phyloP scores from a whole-genome alignment of 2,797 vertebrate genomes.

The Tauraco hartlaubi region DNA sequence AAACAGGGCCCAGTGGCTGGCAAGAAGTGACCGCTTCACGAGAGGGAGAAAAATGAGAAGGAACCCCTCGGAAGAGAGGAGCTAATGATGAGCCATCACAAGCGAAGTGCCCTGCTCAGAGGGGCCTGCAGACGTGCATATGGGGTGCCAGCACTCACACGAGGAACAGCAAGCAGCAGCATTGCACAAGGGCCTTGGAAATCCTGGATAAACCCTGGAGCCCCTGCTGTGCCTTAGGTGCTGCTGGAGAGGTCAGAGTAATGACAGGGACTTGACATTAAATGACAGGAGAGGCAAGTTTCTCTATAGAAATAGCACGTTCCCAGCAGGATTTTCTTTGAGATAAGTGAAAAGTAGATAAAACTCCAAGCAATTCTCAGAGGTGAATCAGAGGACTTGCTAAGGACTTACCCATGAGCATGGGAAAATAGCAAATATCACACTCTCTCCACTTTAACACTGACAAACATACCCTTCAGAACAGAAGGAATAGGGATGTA shows the following conservation, averaged over 20 bases:
- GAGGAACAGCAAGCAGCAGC: background rate
- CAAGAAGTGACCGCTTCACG: background rate
- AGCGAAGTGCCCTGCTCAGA: background rate
- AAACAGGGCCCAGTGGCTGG: background rate
- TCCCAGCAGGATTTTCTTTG: background rate
- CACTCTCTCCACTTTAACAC: background rate
- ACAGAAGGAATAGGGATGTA: background rate
- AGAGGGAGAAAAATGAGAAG: constrained; percentile 19
- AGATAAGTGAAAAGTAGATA: background rate
- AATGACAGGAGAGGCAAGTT: background rate
- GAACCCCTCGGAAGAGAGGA: background rate
- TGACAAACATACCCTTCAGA: background rate
- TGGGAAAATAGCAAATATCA: background rate
- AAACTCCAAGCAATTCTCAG: background rate
- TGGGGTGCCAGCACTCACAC: background rate
- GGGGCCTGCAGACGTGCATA: background rate
- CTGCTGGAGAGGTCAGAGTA: background rate
- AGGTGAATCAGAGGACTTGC: background rate
- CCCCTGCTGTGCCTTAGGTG: background rate
- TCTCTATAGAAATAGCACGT: background rate
- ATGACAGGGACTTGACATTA: background rate
- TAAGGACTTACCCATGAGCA: background rate
- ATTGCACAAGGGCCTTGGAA: background rate
- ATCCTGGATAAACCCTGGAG: background rate
- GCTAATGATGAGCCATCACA: background rate